Base-by-base conservation (phyloP, 64 coral and sea anemone species). In the Cladopsammia gracilis region DNA sequence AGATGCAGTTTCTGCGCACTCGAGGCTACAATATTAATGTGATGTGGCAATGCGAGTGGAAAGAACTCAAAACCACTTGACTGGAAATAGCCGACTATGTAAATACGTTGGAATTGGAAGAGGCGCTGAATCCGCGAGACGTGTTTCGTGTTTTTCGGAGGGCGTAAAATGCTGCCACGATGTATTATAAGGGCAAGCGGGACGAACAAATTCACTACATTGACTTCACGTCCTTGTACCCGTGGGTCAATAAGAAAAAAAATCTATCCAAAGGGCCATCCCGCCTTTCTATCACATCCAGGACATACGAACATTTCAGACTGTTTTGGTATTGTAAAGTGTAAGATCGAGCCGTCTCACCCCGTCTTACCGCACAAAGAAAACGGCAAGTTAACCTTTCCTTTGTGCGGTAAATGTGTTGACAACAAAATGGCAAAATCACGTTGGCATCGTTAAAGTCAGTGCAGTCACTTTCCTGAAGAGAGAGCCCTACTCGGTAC, bases 11-110 rank as follows among this genome's bases (percentile, higher is more conserved):
- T 10, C n/a, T 86, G 0, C 11, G 10, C 0, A 25, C 4, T n/a
- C 23, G 43, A 13, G 64, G 66, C 3, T 71, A 90, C 22, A 4
- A 2, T 6, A 4, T 78, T 1, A 7, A 19, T 2, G 59, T 65
- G 5, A 51, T 90, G 3, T 90, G 88, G 88, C 75, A 52, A 16
- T 89, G 88, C 20, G 25, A 77, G 9, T 89, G 53, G 58, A 16
- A 78, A 19, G 25, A 22, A 10, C 58, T 89, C 25, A 76, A 89
- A 65, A 45, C 58, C 3, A 18, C 8, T 0, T 0, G 19, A 2
- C 13, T 7, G n/a, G 60, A 89, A 4, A 11, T 78, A 3, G 24
- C 2, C 15, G 47, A 18, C 0, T 87, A 72, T 42, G 49, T 87
- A 8, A 11, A 34, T 6, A 34, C 48, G 1, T 15, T 73, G 8